These are phyloP conservation scores for Gobio gobio DNA, from an alignment of 2,113 vertebrate species.

Conservation along the genomic window DNA sequence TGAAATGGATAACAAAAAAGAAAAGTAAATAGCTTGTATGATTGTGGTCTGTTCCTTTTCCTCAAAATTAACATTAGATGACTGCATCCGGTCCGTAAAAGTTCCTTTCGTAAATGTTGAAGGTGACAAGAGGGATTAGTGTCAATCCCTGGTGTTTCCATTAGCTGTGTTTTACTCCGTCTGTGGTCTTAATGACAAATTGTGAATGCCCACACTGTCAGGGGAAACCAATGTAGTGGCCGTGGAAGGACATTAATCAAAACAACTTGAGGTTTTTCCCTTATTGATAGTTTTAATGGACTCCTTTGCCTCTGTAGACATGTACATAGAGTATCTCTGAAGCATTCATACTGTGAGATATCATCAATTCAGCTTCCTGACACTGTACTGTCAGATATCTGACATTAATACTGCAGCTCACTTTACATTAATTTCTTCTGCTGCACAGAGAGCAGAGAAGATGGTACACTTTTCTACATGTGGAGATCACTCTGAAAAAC, in stretches of 20 bases:
- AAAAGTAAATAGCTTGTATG: neutral
- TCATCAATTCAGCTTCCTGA: slow-evolving; percentile 33
- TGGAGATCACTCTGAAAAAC: neutral
- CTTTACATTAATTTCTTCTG: slow-evolving; percentile 19
- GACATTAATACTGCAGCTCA: slow-evolving; percentile 34
- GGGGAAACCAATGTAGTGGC: slow-evolving; percentile 46
- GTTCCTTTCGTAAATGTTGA: neutral
- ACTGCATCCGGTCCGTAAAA: neutral
- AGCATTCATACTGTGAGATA: neutral
- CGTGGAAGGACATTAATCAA: slow-evolving; percentile 46
- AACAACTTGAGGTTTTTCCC: slow-evolving; percentile 40
- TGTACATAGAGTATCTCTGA: slow-evolving; percentile 15
- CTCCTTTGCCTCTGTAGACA: slow-evolving; percentile 26
- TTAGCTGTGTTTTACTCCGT: slow-evolving; percentile 51
- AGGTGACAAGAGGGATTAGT: slow-evolving; percentile 34
- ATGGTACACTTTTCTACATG: no score
- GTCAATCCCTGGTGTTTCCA: slow-evolving; percentile 52
- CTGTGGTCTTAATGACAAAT: slow-evolving; percentile 50
- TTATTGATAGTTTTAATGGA: slow-evolving; percentile 40
- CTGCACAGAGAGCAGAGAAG: neutral
- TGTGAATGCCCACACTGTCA: slow-evolving; percentile 48
- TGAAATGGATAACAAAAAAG: neutral
- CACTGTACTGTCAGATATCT: slow-evolving; percentile 39
- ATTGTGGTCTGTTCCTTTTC: neutral
- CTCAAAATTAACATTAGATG: neutral